These are phyloP conservation scores for Scaptomyza pallida DNA, from an alignment of 1,140 invertebrate species.

Conservation along the genomic window DNA sequence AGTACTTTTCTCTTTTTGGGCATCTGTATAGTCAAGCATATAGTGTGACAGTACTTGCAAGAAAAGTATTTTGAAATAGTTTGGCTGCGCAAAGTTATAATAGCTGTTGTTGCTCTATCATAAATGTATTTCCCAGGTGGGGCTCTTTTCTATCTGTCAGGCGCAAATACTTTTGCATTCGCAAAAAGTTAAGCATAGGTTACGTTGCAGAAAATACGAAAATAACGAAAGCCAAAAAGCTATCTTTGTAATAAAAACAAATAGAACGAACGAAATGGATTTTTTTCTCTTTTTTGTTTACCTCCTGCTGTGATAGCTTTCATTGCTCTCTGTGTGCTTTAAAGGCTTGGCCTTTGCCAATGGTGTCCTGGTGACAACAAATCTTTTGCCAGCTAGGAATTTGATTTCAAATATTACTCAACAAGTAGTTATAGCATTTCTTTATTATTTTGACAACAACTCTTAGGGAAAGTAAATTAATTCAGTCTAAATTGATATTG, in stretches of 20 bases:
- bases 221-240: background rate
- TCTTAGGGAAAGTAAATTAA: too few species aligned
- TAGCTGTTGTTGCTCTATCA: background rate
- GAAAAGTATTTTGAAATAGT: background rate
- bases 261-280: too few species aligned
- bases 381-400: background rate
- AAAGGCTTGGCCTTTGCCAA: background rate
- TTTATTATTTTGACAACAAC: too few species aligned
- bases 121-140: background rate
- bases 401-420: background rate
- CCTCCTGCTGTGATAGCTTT: background rate
- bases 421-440: too few species aligned
- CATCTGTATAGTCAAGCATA: background rate
- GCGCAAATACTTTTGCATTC: too few species aligned
- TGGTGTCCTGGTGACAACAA: too few species aligned
- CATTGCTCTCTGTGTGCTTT: too few species aligned
- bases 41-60: background rate
- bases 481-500: too few species aligned
- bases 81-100: background rate
- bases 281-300: background rate
- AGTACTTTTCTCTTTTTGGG: too few species aligned
- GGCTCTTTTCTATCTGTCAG: background rate
- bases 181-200: background rate
- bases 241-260: too few species aligned
- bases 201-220: background rate